A percentile compares a stretch with the other conserved stretches of the same genome.
phyloP scores from a whole-genome alignment of 2,113 vertebrate species.

The Bubo scandiacus region DNA sequence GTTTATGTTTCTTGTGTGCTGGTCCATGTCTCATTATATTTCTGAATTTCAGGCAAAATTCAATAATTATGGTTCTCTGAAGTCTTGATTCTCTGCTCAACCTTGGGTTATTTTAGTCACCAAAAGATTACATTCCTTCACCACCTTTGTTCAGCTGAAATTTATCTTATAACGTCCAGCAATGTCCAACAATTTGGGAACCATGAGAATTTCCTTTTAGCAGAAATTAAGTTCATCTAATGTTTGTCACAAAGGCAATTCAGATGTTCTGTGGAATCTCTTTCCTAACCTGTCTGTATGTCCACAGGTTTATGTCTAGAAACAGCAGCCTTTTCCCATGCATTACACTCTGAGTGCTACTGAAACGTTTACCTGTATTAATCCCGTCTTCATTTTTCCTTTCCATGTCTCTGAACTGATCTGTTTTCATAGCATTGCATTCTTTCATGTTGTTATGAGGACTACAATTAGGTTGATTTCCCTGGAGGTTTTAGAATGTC shows the following conservation, averaged over 20 bases:
- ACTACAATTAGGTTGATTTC: not conserved
- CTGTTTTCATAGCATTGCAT: not conserved
- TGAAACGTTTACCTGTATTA: not conserved
- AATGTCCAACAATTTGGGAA: not conserved
- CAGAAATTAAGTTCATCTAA: not conserved
- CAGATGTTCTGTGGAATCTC: not conserved
- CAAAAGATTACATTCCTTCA: not conserved
- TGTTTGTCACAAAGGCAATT: not conserved
- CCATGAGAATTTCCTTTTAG: not conserved
- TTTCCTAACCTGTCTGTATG: not conserved
- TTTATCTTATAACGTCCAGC: not conserved
- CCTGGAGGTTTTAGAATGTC: not conserved
- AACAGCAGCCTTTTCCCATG: not conserved
- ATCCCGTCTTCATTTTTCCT: not conserved
- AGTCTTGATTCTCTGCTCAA: not conserved
- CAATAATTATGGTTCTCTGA: not conserved
- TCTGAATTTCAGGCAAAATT: not conserved
- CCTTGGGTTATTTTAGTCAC: not conserved
- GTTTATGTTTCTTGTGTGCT: not conserved
- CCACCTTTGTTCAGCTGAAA: not conserved
- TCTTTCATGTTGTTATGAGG: not conserved
- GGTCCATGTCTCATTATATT: not conserved
- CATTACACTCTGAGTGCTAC: too few relatives aligned
- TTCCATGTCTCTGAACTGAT: not conserved
- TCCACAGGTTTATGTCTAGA: not conserved